Evolutionary conservation across 64 coral and sea anemone species (phyloP).

Genomic region (Montipora capricornis): DNA sequence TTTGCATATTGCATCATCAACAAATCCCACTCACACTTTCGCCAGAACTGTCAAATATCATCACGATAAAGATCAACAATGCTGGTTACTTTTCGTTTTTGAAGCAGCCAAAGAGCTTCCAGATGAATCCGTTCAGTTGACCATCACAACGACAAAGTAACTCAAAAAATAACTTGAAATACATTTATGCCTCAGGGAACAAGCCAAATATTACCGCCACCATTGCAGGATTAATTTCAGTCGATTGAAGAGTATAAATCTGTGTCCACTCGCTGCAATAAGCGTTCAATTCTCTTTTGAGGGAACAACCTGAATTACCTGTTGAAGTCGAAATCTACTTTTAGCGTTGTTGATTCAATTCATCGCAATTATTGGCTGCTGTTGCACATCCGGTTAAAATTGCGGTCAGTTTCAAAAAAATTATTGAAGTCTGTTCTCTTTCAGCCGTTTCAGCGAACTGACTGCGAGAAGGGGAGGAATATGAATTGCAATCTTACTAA

Average conservation of each 20-base stretch:
- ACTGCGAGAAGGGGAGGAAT: neutral
- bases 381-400: neutral
- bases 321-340: slow-evolving; percentile 5
- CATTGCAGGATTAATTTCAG: neutral
- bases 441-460: neutral
- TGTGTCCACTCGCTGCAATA: neutral
- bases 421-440: neutral
- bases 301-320: neutral
- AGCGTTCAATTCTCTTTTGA: neutral
- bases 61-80: neutral
- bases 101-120: neutral
- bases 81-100: neutral
- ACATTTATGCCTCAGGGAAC: neutral
- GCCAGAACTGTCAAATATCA: neutral
- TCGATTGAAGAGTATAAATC: neutral
- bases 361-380: neutral
- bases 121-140: neutral
- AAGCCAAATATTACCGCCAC: neutral
- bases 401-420: slow-evolving; percentile 14
- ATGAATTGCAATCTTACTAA: neutral
- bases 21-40: neutral
- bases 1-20: slow-evolving; percentile 22
- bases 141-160: neutral
- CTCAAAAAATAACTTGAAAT: neutral
- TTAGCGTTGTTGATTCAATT: slow-evolving; percentile 7